Evolutionary conservation across 2,797 vertebrate genomes (phyloP), one percentile per base, ranked within the genome.

Genomic region (Pangasius sanitwongsei): DNA sequence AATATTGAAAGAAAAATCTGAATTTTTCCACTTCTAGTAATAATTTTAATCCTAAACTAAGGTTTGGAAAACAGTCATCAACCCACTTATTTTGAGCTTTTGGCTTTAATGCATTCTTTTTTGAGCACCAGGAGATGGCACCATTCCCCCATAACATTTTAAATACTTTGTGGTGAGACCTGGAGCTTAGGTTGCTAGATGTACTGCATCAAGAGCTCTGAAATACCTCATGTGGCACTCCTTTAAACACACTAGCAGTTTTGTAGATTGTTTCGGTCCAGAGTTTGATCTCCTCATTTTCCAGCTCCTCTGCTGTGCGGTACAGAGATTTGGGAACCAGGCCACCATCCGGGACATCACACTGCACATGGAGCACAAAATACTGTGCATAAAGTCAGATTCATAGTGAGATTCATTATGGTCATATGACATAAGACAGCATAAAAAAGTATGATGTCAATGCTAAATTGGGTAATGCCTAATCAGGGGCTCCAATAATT

Each of bases 181-280:
- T 50, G 63, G 44, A 67, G 37, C 8, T 65, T n/a, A 65, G 25
- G 61, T 74, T 86, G 69, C 23, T 6, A 12, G 7, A 59, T 86
- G 34, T 44, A 18, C 20, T 37, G 53, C 69, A 44, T 61, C 13
- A 25, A 50, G 15, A 31, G 44, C 6, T 25, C 41, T 65, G 69
- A 59, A 75, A 12, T 94, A 99, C 98, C 98, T 99, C 98, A 31
- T 97, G 98, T 0, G 98, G 98, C 75, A 97, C 96, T 81, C 98
- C 98, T 90, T 99, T 99, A 95, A 98, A 98, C 91, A 99, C 95
- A 44, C 97, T 97, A 72, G 97, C 97, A 4, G 97, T 98, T 93
- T 99, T 98, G 92, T 99, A 99, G 93, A 99, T 98, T 90, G 97
- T 97, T 92, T 99, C 98, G 0, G 97, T 97, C 97, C 98, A 95